Base-by-base conservation (phyloP, 2,888 invertebrate genomes). In the Xylota sylvarum region DNA sequence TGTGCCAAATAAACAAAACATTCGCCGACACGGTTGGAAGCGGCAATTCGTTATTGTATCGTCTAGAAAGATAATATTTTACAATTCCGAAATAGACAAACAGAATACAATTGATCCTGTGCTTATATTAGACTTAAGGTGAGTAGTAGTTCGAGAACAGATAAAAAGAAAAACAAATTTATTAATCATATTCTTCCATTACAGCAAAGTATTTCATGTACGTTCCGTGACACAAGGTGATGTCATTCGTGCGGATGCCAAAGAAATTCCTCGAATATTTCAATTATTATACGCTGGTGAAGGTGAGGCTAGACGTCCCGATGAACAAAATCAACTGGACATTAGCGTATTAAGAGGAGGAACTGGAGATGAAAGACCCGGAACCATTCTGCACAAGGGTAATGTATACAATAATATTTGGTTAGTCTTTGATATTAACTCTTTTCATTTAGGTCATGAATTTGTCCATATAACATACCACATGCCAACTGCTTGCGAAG, bases 251-350 rank as follows among this genome's bases (percentile, higher is more conserved):
- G 99, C 98, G 74, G 98, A 99, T 94, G 97, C 98, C 93, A 98
- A 98, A 95, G 98, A 99, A 94, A 98, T 99, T 93, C 99, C 99
- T 90, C 96, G 98, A 93, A 99, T 99, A 93, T 99, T 99, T 94
- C 95, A 98, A 94, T 94, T 99, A 91, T 94, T 99, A 90, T 99
- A 99, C 93, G 98, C 99, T 88, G 98, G 98, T 87, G 98, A 99
- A 94, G 98, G 98, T 70, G 98, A 98, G 93, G 97, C 97, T 88
- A 94, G 97, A 85, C 95, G 97, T 85, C 96, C 96, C 17, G 96
- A 96, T 65, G 95, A 95, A 90, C 93, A 93, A 74, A 95, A 95
- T 90, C 91, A 93, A 90, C 93, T 93, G 76, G 94, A 94, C 89
- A 93, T 94, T 72, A 93, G 93, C 92, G 92, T 94, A 89, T 91